phyloP scores from a whole-genome alignment of 2,888 invertebrate species.

The Lampropteryx suffumata region DNA sequence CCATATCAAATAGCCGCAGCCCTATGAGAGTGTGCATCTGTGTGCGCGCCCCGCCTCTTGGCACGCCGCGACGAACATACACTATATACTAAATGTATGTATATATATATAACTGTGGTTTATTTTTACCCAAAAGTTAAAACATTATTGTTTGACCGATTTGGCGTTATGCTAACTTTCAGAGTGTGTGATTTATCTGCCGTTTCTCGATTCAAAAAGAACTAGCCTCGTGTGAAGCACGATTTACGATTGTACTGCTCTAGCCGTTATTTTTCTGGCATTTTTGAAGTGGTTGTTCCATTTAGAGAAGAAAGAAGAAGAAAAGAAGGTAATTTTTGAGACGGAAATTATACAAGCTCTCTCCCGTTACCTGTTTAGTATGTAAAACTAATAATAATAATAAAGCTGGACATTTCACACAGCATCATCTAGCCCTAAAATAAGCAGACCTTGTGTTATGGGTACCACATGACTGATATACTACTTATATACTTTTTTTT shows the following conservation, averaged over 20 bases:
- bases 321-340: no score
- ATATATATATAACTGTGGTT: constrained; percentile 14
- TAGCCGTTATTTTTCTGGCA: neutral
- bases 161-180: constrained; percentile 43
- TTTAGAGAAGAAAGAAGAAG: no score
- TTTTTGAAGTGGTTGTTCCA: no score
- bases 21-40: constrained; percentile 22
- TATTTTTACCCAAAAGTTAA: constrained; percentile 36
- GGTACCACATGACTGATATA: no score
- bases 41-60: constrained; percentile 37
- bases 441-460: no score
- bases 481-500: no score
- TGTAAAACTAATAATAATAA: no score
- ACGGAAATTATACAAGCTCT: no score
- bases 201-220: constrained; percentile 8
- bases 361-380: no score
- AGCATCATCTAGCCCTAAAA: no score
- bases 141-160: constrained; percentile 52
- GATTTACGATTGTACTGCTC: constrained; percentile 9
- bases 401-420: no score
- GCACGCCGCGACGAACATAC: constrained; percentile 32
- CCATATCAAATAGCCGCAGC: constrained; percentile 34
- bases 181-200: constrained; percentile 36
- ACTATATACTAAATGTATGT: neutral
- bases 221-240: neutral